These are phyloP conservation scores for Dynastes hyllus DNA, from an alignment of 2,888 invertebrate genomes.

Conservation along the genomic window DNA sequence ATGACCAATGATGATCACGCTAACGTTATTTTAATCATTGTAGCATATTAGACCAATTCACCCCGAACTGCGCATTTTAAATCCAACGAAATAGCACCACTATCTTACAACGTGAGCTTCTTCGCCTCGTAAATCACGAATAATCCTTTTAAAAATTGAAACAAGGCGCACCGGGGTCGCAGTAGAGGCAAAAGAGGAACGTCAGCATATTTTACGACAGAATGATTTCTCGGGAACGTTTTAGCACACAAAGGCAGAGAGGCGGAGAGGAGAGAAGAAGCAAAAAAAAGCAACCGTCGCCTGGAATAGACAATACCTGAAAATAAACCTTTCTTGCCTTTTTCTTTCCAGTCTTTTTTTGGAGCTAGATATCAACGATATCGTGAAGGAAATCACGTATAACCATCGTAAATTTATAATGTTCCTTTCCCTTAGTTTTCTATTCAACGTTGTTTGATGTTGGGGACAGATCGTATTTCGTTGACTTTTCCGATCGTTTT, in stretches of 20 bases:
- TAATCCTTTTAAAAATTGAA: conserved; percentile 46
- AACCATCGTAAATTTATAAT: conserved; percentile 40
- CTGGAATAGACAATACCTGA: conserved; percentile 1
- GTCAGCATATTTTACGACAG: conserved; percentile 40
- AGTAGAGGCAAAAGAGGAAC: conserved; percentile 20
- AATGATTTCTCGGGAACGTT: conserved; percentile 14
- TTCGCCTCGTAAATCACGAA: conserved; percentile 32
- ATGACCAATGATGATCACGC: too few relatives aligned
- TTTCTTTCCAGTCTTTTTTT: not conserved
- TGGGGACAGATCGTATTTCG: not conserved
- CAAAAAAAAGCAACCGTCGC: not conserved
- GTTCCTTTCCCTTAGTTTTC: conserved; percentile 28
- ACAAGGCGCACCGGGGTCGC: conserved; percentile 16
- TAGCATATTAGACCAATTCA: too few relatives aligned
- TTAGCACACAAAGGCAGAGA: not conserved
- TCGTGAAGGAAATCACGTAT: conserved; percentile 31
- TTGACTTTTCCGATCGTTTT: not conserved
- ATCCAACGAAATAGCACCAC: too few relatives aligned
- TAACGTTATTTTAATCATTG: too few relatives aligned
- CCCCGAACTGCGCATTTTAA: too few relatives aligned
- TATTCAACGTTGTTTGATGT: not conserved
- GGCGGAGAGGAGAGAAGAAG: not conserved
- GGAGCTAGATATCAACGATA: conserved; percentile 28
- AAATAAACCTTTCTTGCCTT: conserved; percentile 11
- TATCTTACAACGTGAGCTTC: conserved; percentile 22